These are phyloP conservation scores for Lerista edwardsae DNA, from an alignment of 2,797 vertebrate genomes.

Conservation along the genomic window DNA sequence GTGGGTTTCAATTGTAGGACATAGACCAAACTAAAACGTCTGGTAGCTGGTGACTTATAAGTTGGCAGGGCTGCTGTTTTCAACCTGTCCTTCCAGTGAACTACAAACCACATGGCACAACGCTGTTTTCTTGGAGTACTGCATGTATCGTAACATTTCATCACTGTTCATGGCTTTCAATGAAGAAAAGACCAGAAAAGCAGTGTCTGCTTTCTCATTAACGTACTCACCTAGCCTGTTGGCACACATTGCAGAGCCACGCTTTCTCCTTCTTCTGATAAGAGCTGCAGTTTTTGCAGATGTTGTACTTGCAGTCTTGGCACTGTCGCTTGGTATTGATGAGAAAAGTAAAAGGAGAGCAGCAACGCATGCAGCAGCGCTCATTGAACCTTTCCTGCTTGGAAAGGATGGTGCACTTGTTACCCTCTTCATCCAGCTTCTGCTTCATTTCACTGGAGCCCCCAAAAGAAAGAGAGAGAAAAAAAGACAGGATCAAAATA, in stretches of 20 bases:
- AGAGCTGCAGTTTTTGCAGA: constrained; percentile 93
- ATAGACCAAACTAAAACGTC: background rate
- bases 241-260: constrained; percentile 92
- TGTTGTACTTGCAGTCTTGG: constrained; percentile 92
- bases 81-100: background rate
- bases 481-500: constrained; percentile 3
- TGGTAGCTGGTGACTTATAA: too few species aligned
- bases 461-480: constrained; percentile 12
- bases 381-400: constrained; percentile 94
- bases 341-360: constrained; percentile 93
- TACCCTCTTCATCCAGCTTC: constrained; percentile 92
- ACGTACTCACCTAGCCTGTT: constrained; percentile 90
- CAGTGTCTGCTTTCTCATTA: background rate
- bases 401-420: constrained; percentile 92
- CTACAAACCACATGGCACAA: background rate
- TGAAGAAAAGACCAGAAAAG: background rate
- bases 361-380: constrained; percentile 97
- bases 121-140: background rate
- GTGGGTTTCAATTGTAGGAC: too few species aligned
- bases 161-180: background rate
- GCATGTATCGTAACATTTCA: background rate
- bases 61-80: background rate
- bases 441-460: constrained; percentile 91
- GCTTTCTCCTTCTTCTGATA: constrained; percentile 88
- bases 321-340: constrained; percentile 92